Percentiles rank a stretch among this genome's conserved stretches.
These are phyloP conservation scores for Cecropterus lyciades DNA, from an alignment of 1,140 invertebrate genomes.

Conservation along the genomic window DNA sequence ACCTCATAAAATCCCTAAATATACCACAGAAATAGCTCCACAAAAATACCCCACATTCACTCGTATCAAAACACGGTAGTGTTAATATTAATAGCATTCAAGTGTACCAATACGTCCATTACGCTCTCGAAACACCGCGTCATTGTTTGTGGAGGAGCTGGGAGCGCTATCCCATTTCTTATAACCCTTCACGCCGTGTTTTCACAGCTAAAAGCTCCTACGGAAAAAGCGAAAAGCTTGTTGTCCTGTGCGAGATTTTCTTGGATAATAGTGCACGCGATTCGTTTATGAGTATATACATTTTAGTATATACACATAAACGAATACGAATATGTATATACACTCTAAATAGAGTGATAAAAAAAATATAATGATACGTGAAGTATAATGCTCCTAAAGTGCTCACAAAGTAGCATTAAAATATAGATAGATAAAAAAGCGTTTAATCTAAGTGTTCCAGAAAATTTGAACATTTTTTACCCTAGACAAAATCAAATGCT, in stretches of 20 bases:
- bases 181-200: constrained; percentile 52
- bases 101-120: constrained; percentile 34
- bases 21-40: background rate
- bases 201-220: constrained; percentile 73
- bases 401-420: no score
- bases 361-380: no score
- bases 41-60: constrained; percentile 17
- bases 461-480: no score
- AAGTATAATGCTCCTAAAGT: no score
- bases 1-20: background rate
- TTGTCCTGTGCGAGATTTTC: constrained; percentile 32
- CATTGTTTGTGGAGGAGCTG: constrained; percentile 39
- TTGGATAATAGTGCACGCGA: background rate
- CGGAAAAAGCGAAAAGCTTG: constrained; percentile 38
- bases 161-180: constrained; percentile 54
- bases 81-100: constrained; percentile 37
- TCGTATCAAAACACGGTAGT: constrained; percentile 14
- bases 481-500: no score
- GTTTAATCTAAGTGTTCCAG: no score
- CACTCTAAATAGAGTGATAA: no score
- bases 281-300: no score
- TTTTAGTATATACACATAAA: no score
- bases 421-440: no score
- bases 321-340: no score
- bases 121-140: constrained; percentile 25